Conservation (phyloP, 2,113 vertebrate species). For the Channa maculata region DNA sequence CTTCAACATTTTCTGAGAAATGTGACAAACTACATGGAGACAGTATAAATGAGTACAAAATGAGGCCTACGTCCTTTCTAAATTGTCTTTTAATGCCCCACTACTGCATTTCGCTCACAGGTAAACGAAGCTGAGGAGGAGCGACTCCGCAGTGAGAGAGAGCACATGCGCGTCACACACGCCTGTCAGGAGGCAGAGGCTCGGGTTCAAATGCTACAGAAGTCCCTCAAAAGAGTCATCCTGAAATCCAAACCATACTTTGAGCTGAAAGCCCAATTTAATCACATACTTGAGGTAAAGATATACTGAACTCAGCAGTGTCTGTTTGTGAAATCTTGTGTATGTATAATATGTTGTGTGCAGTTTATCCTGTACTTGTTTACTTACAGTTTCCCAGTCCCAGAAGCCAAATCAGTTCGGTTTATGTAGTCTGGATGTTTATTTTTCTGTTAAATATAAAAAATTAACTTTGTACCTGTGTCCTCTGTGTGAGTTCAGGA, state of each 20-base stretch:
- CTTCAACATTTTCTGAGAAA: too few relatives aligned
- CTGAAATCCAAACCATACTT: constrained; percentile 96
- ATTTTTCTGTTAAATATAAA: constrained; percentile 28
- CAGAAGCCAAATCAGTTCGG: background rate
- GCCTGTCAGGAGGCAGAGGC: constrained; percentile 93
- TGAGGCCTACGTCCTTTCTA: too few relatives aligned
- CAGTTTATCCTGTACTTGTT: background rate
- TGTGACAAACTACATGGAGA: too few relatives aligned
- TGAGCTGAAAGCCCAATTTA: constrained; percentile 95
- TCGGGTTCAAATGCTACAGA: constrained; percentile 91
- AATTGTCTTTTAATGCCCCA: too few relatives aligned
- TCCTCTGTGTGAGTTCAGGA: constrained; percentile 83
- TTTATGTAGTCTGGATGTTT: background rate
- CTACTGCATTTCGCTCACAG: constrained; percentile 65
- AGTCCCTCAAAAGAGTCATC: constrained; percentile 90
- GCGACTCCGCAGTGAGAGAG: constrained; percentile 90
- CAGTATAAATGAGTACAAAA: too few relatives aligned
- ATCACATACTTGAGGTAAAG: constrained; percentile 91
- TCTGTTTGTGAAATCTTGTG: background rate
- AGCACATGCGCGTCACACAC: constrained; percentile 92
- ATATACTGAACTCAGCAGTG: background rate
- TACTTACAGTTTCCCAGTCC: background rate
- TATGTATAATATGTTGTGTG: background rate
- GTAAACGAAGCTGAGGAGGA: constrained; percentile 96
- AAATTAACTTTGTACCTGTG: constrained; percentile 24